Evolutionary conservation across 2,113 vertebrate genomes (phyloP).

Genomic region (Nothocercus julius): DNA sequence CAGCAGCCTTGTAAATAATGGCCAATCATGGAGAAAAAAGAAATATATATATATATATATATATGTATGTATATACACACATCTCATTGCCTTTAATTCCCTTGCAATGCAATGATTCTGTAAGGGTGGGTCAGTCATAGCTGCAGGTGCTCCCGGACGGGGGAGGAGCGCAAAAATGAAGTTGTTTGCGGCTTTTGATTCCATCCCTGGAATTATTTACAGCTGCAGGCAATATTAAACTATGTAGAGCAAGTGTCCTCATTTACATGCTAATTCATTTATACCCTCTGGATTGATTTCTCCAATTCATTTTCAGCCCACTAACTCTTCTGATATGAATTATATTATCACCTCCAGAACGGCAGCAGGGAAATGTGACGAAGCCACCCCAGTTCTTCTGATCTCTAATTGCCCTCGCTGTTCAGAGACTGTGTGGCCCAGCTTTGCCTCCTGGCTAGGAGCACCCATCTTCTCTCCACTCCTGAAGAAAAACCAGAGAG

Average conservation of each 20-base stretch:
- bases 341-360: constrained; percentile 77
- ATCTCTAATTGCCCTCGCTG: constrained; percentile 60
- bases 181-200: constrained; percentile 79
- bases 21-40: neutral
- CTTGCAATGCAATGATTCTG: neutral
- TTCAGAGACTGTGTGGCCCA: constrained; percentile 3
- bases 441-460: neutral
- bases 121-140: constrained; percentile 27
- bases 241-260: constrained; percentile 81
- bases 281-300: constrained; percentile 82
- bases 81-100: constrained; percentile 51
- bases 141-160: constrained; percentile 61
- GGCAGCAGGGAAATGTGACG: constrained; percentile 64
- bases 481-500: neutral
- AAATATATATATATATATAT: neutral
- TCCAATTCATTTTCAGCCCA: constrained; percentile 81
- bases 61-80: neutral
- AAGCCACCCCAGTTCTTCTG: constrained; percentile 55
- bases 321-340: constrained; percentile 79
- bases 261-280: constrained; percentile 85
- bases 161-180: constrained; percentile 74
- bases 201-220: constrained; percentile 81
- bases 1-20: constrained; percentile 43
- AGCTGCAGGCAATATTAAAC: constrained; percentile 80
- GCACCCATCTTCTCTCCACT: constrained; percentile 17